Evolutionary conservation across 1,140 invertebrate genomes (phyloP).

Genomic region (Portunus trituberculatus): DNA sequence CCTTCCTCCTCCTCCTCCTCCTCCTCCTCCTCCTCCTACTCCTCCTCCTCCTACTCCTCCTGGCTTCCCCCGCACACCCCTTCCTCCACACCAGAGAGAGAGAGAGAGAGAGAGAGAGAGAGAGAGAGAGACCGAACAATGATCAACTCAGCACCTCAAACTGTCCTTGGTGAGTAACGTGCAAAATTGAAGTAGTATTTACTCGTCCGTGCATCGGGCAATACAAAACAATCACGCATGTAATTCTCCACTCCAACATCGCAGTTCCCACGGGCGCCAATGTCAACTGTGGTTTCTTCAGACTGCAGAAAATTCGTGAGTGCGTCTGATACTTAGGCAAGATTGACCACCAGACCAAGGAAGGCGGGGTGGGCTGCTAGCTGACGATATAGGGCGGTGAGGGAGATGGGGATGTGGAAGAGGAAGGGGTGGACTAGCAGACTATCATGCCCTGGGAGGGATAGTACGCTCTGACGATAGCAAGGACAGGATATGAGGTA

Average conservation of each 20-base stretch:
- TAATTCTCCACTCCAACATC: too few relatives aligned
- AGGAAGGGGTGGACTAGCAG: neutral
- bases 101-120: neutral
- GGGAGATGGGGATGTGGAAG: too few relatives aligned
- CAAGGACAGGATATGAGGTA: constrained; percentile 13
- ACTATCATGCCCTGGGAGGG: neutral
- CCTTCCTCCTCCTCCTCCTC: neutral
- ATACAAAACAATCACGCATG: neutral
- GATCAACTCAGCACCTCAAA: neutral
- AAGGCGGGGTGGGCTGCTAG: too few relatives aligned
- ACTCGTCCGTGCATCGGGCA: neutral
- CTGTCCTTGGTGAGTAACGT: neutral
- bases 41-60: neutral
- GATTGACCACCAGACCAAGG: too few relatives aligned
- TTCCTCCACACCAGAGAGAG: neutral
- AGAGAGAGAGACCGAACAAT: neutral
- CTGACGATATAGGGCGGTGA: too few relatives aligned
- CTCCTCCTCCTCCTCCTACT: neutral
- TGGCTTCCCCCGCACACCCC: neutral
- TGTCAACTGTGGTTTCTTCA: neutral
- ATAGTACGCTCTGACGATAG: neutral
- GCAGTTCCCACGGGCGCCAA: too few relatives aligned
- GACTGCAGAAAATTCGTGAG: neutral
- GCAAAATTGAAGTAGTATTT: neutral
- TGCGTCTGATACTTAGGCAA: neutral